A percentile compares a stretch with the other conserved stretches of the same genome.
phyloP scores from a whole-genome alignment of 2,888 invertebrate species.

The Hemithea aestivaria region DNA sequence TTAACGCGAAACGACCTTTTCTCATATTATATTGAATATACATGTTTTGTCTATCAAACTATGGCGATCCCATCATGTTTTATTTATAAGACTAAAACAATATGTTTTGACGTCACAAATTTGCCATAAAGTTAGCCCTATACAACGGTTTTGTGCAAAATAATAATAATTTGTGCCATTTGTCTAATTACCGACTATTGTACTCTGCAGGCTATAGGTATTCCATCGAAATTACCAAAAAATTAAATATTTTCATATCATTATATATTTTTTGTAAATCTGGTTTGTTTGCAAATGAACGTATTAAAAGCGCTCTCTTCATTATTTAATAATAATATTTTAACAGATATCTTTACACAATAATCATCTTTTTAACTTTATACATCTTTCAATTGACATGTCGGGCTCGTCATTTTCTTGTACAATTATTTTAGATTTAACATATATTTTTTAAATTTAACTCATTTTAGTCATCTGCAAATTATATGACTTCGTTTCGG shows the following conservation, averaged over 20 bases:
- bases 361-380: conserved; percentile 57
- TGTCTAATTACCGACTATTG: conserved; percentile 55
- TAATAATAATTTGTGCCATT: conserved; percentile 31
- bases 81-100: too few species aligned
- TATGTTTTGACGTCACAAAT: too few species aligned
- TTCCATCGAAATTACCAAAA: conserved; percentile 25
- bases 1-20: too few species aligned
- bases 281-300: conserved; percentile 22
- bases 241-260: conserved; percentile 15
- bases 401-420: conserved; percentile 72
- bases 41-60: too few species aligned
- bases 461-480: conserved; percentile 40
- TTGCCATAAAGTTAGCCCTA: background rate
- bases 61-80: too few species aligned
- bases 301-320: conserved; percentile 32
- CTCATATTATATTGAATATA: too few species aligned
- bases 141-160: conserved; percentile 40
- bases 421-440: conserved; percentile 55
- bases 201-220: conserved; percentile 61
- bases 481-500: conserved; percentile 34
- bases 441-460: conserved; percentile 17
- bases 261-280: conserved; percentile 1
- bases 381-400: conserved; percentile 76
- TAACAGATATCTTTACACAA: conserved; percentile 28
- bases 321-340: conserved; percentile 22